Evolutionary conservation across 2,888 invertebrate species (phyloP), one percentile per base, ranked within the genome.

Genomic region (Agonopterix subpropinquella): DNA sequence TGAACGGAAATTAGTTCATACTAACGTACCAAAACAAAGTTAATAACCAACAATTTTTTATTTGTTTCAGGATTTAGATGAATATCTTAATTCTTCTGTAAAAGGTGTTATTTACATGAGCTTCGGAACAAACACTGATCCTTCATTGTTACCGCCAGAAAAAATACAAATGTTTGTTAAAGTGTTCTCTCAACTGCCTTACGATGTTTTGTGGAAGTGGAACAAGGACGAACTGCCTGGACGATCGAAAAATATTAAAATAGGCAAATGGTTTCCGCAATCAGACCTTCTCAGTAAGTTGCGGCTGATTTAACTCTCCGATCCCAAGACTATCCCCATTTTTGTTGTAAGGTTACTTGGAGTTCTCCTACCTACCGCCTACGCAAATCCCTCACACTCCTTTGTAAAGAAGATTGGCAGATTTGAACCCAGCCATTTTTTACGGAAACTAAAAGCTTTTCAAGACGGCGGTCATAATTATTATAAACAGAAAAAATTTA

Each of bases 51-150:
- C 2, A 4, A 2, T 37, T 41, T 11, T 11, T 42, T 13, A 41
- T 11, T 28, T 1, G 43, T 55, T 73, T 2, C 53, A 61, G 13
- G 64, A 76, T 11, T 28, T 87, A 0, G 61, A 81, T 50, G 47
- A 55, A 4, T 84, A 70, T 51, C 53, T 86, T 1, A 77, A 83
- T 41, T 69, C 73, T 1, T 79, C 86, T 0, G 65, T 70, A 37
- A 56, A 80, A n/a, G 89, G 87, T 0, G 81, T 86, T 0, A 73
- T 89, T 1, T 85, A 80, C 51, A 68, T 89, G 43, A 89, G 87
- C 54, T 76, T 87, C 48, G 89, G 88, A 0, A 77, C 87, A 1
- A 82, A 81, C 36, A 69, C 81, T 1, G 59, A 69, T 2, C 70
- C 79, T 1, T 64, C 70, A 2, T 43, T 60, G 1, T 54, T 89